These are phyloP conservation scores for Castor canadensis DNA, from an alignment of 2,113 vertebrate species.

Conservation along the genomic window DNA sequence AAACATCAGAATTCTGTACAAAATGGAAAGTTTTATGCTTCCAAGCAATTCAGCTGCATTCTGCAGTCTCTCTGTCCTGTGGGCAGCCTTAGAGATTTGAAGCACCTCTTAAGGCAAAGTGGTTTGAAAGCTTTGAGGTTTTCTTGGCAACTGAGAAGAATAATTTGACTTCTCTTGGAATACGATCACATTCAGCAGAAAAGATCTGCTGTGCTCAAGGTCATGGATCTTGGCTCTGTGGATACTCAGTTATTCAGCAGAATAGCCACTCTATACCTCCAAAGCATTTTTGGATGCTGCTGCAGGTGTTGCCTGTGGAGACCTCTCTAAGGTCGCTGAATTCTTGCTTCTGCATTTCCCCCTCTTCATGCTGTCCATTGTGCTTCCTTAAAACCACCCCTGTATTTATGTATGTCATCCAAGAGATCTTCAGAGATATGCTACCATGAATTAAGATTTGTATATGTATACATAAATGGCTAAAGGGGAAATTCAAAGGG, in stretches of 20 bases:
- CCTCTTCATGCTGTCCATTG: background rate
- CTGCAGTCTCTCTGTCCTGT: background rate
- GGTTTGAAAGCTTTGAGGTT: constrained; percentile 67
- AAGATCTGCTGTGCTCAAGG: constrained; percentile 65
- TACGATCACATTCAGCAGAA: constrained; percentile 62
- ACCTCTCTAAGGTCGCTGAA: background rate
- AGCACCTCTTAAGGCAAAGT: constrained; percentile 48
- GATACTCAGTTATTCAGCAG: constrained; percentile 61
- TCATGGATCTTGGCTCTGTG: constrained; percentile 43
- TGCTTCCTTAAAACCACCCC: background rate
- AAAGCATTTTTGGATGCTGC: background rate
- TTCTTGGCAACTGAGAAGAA: constrained; percentile 62
- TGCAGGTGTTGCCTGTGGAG: constrained; percentile 33
- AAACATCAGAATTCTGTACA: constrained; percentile 32
- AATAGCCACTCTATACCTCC: background rate
- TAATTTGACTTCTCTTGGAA: constrained; percentile 61
- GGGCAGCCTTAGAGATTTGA: constrained; percentile 13
- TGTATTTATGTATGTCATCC: fast-evolving
- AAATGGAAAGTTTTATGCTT: constrained; percentile 43
- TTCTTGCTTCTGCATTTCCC: background rate
- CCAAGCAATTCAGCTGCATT: constrained; percentile 33
- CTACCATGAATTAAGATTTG: background rate
- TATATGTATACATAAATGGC: background rate
- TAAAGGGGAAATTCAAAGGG: background rate
- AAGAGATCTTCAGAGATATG: background rate